Conservation (phyloP, 2,888 invertebrate species). For the Tortricodes alternella region DNA sequence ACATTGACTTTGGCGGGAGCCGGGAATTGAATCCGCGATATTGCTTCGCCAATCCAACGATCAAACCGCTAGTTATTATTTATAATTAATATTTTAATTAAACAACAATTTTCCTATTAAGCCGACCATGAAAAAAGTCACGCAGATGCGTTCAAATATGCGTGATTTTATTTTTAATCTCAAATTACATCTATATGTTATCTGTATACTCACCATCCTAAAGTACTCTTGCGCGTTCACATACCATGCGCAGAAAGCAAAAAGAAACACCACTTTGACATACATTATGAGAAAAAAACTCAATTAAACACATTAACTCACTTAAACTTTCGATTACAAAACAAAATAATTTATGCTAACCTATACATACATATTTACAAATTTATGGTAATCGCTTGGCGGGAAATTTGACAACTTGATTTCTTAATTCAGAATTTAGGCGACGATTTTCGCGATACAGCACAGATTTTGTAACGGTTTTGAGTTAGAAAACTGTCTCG, state of each 20-base stretch:
- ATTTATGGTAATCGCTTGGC: neutral
- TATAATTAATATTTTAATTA: too few relatives aligned
- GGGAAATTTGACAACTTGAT: slow-evolving; percentile 15
- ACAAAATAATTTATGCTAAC: neutral
- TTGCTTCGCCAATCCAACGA: too few relatives aligned
- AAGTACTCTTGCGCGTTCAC: slow-evolving; percentile 66
- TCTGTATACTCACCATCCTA: slow-evolving; percentile 69
- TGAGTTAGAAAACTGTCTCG: slow-evolving; percentile 63
- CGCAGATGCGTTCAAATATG: slow-evolving; percentile 9
- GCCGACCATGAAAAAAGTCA: too few relatives aligned
- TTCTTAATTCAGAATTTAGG: slow-evolving; percentile 10
- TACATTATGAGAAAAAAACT: slow-evolving; percentile 50
- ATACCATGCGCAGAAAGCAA: slow-evolving; percentile 72
- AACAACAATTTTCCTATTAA: too few relatives aligned
- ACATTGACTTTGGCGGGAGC: too few relatives aligned
- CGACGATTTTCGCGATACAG: slow-evolving; percentile 6
- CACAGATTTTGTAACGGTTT: slow-evolving; percentile 19
- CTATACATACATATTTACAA: neutral
- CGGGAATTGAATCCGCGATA: too few relatives aligned
- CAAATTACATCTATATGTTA: slow-evolving; percentile 23
- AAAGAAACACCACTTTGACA: slow-evolving; percentile 47
- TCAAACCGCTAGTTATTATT: too few relatives aligned
- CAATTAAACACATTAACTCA: slow-evolving; percentile 7
- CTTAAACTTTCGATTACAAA: slow-evolving; percentile 10
- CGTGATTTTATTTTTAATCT: slow-evolving; percentile 10